Evolutionary conservation across 1,140 invertebrate genomes (phyloP), one percentile per base, ranked within the genome.

Genomic region (Drosophila pruinosa): DNA sequence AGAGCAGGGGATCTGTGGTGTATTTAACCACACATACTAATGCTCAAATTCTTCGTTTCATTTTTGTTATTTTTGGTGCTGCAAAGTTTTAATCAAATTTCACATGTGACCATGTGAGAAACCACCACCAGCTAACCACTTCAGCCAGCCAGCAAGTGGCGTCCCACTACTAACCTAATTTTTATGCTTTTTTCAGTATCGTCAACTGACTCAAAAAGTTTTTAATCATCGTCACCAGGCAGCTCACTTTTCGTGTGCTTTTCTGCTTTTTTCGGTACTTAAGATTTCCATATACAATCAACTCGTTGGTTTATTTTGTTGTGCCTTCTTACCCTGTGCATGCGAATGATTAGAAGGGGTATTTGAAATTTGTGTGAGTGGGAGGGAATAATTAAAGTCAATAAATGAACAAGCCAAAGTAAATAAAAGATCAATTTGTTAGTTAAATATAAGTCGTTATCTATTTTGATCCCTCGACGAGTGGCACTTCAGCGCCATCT

Each of bases 171-270:
- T 85, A 85, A 85, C 81, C 81, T 77, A 81, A 86, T 86, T 85
- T 86, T 62, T 28, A 15, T 47, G 28, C n/a, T 63, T 52, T 80
- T 79, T 79, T 67, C 53, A 68, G 81, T 74, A 71, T 47, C 82
- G 77, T 85, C 81, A 88, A 81, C 81, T 81, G 81, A 71, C 81
- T 81, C 74, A 15, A 77, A 83, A 85, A 86, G 62, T 85, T 85
- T 85, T 85, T 85, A 86, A 85, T 85, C 81, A 85, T 81, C 81
- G 81, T 85, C 58, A 57, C 56, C 64, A 64, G 47, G 52, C 61
- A 50, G 68, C 67, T 58, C 71, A 63, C n/a, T 58, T 71, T 75
- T 22, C 4, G 28, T 15, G 56, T 19, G 4, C 38, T 45, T 54
- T 74, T 56, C 17, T 12, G 6, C 6, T 41, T 58, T 58, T 68